A percentile compares a stretch with the other conserved stretches of the same genome.
Evolutionary conservation across 2,113 vertebrate genomes (phyloP).

Genomic region (Menura novaehollandiae): DNA sequence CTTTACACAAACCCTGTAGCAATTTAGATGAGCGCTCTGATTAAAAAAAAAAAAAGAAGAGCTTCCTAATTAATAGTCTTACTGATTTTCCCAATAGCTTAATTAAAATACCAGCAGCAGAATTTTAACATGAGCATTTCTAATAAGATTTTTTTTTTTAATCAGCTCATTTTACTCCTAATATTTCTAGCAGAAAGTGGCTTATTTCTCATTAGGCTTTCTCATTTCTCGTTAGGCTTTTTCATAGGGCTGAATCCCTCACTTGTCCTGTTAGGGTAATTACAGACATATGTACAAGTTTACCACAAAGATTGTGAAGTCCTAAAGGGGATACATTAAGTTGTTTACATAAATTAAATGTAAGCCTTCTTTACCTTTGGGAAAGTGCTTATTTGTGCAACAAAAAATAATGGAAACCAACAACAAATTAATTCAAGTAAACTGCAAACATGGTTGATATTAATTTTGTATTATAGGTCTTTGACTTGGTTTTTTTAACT

Average conservation of each 20-base stretch:
- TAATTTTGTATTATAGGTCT: neutral
- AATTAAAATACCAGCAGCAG: constrained; percentile 33
- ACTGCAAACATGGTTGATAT: neutral
- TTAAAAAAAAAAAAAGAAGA: neutral
- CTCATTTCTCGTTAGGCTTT: neutral
- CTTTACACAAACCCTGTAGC: neutral
- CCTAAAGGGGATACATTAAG: neutral
- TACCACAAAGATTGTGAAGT: neutral
- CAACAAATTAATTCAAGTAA: neutral
- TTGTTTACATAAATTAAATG: constrained; percentile 7
- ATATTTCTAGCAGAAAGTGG: neutral
- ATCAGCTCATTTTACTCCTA: constrained; percentile 16
- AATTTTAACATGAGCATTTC: constrained; percentile 13
- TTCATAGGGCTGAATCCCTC: neutral
- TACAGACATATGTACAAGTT: constrained; percentile 2
- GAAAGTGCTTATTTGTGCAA: neutral
- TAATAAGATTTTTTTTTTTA: neutral
- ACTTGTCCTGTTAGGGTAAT: neutral
- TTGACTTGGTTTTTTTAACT: neutral
- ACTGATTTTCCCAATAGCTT: neutral
- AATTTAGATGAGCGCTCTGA: neutral
- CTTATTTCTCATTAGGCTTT: neutral
- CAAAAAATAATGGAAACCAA: neutral
- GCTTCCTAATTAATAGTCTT: constrained; percentile 10
- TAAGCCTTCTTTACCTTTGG: constrained; percentile 10